Evolutionary conservation across 1,140 invertebrate species (phyloP), one percentile per base, ranked within the genome.

Genomic region (Drosophila setifemur): DNA sequence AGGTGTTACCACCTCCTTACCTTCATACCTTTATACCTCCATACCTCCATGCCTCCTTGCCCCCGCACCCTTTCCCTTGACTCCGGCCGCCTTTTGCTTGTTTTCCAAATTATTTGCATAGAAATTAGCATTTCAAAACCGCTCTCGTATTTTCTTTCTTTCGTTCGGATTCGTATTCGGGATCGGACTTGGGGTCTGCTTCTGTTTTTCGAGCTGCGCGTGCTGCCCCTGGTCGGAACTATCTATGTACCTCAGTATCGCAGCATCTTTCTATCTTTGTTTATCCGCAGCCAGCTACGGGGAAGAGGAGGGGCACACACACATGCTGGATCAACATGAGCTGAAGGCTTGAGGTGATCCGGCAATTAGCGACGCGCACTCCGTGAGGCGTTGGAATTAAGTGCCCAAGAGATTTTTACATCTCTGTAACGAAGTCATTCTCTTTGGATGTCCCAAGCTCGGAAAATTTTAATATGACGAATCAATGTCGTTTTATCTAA

Each of bases 121-220:
- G 31, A 83, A 74, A 83, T 83, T 83, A 85, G 79, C 79, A 85
- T 85, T 75, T 75, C 49, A 50, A 71, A 82, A 77, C 61, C 58
- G 26, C 40, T 61, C 66, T 44, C 44, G 25, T 33, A 44, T 50
- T 67, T 69, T 54, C 45, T 37, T 29, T 63, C 18, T 47, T 48
- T 26, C n/a, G 11, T 21, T 29, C 45, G 21, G 21, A 23, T 23
- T 18, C 23, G 54, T 42, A 42, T 58, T 55, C 33, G 48, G 47
- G 2, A 2, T 37, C 33, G 12, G 33, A 5, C 5, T 5, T 2
- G 58, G 52, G 29, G 55, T 53, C 48, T 28, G 49, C 57, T 44
- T 77, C 21, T 43, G 23, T 31, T 44, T 54, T 43, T 54, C 28
- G 16, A 54, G 31, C 31, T 14, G 61, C 77, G 74, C 69, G 78